Percentiles rank a stretch among this genome's conserved stretches.
phyloP scores from a whole-genome alignment of 2,888 invertebrate species.

The Empis stercorea region DNA sequence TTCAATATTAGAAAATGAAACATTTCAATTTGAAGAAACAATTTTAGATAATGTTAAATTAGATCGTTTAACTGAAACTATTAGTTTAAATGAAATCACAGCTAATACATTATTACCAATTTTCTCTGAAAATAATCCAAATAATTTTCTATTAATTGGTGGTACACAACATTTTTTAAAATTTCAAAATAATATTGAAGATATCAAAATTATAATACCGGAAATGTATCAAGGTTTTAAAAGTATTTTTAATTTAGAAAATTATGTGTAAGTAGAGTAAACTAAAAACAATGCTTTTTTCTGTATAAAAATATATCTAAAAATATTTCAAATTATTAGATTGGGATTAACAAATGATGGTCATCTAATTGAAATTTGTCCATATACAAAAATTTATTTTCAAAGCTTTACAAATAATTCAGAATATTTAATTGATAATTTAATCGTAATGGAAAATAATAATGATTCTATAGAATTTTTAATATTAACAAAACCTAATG shows the following conservation, averaged over 20 bases:
- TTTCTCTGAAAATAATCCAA: constrained; percentile 4
- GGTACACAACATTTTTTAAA: constrained; percentile 17
- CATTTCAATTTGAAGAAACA: constrained; percentile 18
- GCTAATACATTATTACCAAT: constrained; percentile 14
- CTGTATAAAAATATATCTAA: neutral
- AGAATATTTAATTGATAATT: constrained; percentile 24
- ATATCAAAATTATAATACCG: constrained; percentile 19
- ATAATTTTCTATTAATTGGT: constrained; percentile 14
- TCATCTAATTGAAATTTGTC: constrained; percentile 29
- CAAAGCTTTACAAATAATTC: constrained; percentile 1
- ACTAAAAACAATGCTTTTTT: neutral
- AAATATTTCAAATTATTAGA: constrained; percentile 14
- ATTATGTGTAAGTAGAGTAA: constrained; percentile 23
- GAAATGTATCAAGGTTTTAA: constrained; percentile 23
- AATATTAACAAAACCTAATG: constrained; percentile 22
- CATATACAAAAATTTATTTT: constrained; percentile 20
- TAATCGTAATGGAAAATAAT: constrained; percentile 29
- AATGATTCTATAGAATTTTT: constrained; percentile 29
- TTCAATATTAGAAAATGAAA: constrained; percentile 25
- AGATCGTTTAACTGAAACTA: constrained; percentile 16
- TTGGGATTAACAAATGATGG: constrained; percentile 28
- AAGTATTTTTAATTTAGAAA: constrained; percentile 25
- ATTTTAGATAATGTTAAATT: constrained; percentile 24
- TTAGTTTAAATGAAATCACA: constrained; percentile 16
- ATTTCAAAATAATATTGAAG: constrained; percentile 17